phyloP scores from a whole-genome alignment of 2,888 invertebrate genomes.

The Yponomeuta sedellus region DNA sequence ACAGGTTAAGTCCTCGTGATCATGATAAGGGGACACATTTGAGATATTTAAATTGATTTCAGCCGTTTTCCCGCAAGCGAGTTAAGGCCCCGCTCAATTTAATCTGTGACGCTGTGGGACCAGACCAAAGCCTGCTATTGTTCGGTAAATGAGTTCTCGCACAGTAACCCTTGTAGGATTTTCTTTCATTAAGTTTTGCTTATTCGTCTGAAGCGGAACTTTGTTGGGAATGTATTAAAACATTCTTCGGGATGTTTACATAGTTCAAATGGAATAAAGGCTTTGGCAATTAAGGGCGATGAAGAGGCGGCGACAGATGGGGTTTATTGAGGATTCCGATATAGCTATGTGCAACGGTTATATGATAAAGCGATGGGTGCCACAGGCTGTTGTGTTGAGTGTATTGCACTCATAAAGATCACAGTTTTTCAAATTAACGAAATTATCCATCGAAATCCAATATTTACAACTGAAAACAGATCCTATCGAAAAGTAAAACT shows the following conservation, averaged over 20 bases:
- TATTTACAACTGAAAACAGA: conserved; percentile 26
- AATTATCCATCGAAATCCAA: conserved; percentile 6
- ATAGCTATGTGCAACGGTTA: conserved; percentile 40
- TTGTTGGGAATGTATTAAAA: conserved; percentile 73
- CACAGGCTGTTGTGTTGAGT: conserved; percentile 29
- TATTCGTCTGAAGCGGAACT: conserved; percentile 66
- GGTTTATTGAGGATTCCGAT: conserved; percentile 42
- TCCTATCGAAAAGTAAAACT: conserved; percentile 43
- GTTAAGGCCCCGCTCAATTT: conserved; percentile 67
- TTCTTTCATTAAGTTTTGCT: conserved; percentile 50
- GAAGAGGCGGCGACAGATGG: conserved; percentile 74
- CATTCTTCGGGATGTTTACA: conserved; percentile 74
- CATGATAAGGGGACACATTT: conserved; percentile 69
- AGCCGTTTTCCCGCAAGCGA: conserved; percentile 70
- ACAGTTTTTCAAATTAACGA: not conserved
- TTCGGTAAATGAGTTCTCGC: conserved; percentile 69
- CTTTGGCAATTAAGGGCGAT: conserved; percentile 76
- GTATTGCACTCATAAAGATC: conserved; percentile 18
- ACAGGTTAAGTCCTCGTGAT: conserved; percentile 48
- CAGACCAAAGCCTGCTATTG: conserved; percentile 60
- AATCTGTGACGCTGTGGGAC: conserved; percentile 63
- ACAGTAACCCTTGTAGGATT: conserved; percentile 18
- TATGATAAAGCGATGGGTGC: conserved; percentile 59
- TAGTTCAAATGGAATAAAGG: conserved; percentile 77
- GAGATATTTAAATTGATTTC: conserved; percentile 76